These are phyloP conservation scores for Rhizomys pruinosus DNA, from an alignment of 2,113 vertebrate species.

Conservation along the genomic window DNA sequence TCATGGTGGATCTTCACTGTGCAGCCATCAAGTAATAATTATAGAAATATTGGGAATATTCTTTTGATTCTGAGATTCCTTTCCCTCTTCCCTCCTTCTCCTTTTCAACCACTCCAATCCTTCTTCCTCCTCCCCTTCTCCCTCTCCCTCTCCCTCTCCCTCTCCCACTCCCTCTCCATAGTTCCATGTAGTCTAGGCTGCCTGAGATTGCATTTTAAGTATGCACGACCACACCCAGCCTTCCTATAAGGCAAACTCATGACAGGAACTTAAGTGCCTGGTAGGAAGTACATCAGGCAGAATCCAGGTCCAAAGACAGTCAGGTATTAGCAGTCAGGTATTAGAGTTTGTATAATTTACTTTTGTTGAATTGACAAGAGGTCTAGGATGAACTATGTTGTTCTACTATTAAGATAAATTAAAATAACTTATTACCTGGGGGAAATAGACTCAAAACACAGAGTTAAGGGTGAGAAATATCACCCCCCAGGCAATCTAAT, in stretches of 20 bases:
- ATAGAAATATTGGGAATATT: neutral
- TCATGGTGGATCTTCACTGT: conserved; percentile 48
- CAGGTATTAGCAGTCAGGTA: neutral
- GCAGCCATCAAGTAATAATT: conserved; percentile 58
- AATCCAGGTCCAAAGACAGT: neutral
- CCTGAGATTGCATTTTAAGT: neutral
- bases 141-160: too few relatives aligned
- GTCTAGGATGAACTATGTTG: neutral
- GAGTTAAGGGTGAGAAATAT: neutral
- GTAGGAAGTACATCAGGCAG: neutral
- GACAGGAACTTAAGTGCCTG: neutral
- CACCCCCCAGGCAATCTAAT: neutral
- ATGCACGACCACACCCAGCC: neutral
- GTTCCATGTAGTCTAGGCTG: neutral
- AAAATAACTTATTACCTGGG: neutral
- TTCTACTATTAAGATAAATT: neutral
- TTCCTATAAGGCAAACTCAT: neutral
- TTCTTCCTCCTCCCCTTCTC: too few relatives aligned
- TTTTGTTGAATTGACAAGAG: neutral
- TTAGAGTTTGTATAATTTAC: neutral
- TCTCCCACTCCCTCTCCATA: neutral
- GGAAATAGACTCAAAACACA: neutral
- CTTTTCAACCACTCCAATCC: too few relatives aligned
- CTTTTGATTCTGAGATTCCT: conserved; percentile 9
- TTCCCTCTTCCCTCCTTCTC: neutral